Base-by-base conservation (phyloP, 2,888 invertebrate genomes). In the Dynastes grantii region DNA sequence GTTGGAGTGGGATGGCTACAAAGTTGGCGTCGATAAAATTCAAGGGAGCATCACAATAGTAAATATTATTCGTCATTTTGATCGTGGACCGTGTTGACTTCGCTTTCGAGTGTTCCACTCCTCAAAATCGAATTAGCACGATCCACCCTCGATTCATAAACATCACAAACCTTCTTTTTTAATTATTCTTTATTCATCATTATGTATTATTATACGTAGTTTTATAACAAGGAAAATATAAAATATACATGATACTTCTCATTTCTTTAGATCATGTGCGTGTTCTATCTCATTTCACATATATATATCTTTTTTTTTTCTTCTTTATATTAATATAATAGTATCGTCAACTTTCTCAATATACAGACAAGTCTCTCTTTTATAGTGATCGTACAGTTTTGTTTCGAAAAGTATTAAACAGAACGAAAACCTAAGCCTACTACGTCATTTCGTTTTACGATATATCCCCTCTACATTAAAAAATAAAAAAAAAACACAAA, bases 281-380 rank as follows among this genome's bases (percentile, higher is more conserved):
- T 84, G 45, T 45, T 45, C 45, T 45, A 45, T 45, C 11, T 45
- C 45, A 45, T 45, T 45, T 45, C 45, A 45, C 11, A 45, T 45
- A 45, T 45, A 45, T 45, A 45, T 45, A 45, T 45, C 45, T 45
- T 45, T 45, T 45, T 45, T 45, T 45, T 45, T 45, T 76, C 84
- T 49, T 49, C 27, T 49, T 49, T 67, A 37, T 22, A 45, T 67
- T 11, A 16, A 16, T 49, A 27, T 68, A 45, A 37, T 68, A 16
- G 68, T 51, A 49, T 49, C 68, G 40, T 65, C 51, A 68, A 68
- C 73, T 81, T 87, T 86, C 87, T 87, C 87, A 87, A 88, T 88
- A 88, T 88, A 88, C 88, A 88, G 86, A 88, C 86, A 87, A 84
- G 84, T 80, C 77, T 77, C 61, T 71, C 61, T 55, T 55, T 45